Evolutionary conservation across 2,888 invertebrate genomes (phyloP).

Genomic region (Apotomis capreana): DNA sequence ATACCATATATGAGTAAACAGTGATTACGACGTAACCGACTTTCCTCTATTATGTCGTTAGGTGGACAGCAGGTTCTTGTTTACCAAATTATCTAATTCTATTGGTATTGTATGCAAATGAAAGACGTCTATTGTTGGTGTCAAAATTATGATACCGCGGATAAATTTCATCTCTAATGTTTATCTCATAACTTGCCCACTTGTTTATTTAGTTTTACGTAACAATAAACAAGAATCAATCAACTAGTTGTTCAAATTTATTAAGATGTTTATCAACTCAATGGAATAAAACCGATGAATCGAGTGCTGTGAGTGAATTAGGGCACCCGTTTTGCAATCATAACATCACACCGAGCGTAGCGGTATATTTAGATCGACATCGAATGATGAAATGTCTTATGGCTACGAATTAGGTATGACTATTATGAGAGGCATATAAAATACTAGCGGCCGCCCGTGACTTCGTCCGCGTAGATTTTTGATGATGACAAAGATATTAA

Average conservation of each 20-base stretch:
- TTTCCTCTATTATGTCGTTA: too few species aligned
- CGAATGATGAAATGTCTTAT: constrained; percentile 14
- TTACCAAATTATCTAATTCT: too few species aligned
- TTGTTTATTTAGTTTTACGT: background rate
- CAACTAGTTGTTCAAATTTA: constrained; percentile 5
- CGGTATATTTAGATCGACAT: constrained; percentile 31
- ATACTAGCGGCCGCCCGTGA: too few species aligned
- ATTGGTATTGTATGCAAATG: background rate
- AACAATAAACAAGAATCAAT: constrained; percentile 15
- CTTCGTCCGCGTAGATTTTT: too few species aligned
- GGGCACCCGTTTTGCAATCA: constrained; percentile 26
- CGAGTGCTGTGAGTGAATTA: constrained; percentile 27
- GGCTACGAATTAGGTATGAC: background rate
- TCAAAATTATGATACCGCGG: too few species aligned
- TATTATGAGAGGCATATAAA: background rate
- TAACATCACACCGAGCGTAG: constrained; percentile 14
- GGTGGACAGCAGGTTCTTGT: too few species aligned
- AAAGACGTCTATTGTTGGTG: too few species aligned
- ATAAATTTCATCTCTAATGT: too few species aligned
- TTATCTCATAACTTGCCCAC: background rate
- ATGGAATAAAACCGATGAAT: constrained; percentile 9
- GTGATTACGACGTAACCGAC: too few species aligned
- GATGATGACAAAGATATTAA: too few species aligned
- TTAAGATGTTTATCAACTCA: constrained; percentile 12
- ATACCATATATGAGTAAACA: too few species aligned